Conservation (phyloP, 30 jellyfish, hydroid and myxozoan genomes). For the Chironex yamaguchii region DNA sequence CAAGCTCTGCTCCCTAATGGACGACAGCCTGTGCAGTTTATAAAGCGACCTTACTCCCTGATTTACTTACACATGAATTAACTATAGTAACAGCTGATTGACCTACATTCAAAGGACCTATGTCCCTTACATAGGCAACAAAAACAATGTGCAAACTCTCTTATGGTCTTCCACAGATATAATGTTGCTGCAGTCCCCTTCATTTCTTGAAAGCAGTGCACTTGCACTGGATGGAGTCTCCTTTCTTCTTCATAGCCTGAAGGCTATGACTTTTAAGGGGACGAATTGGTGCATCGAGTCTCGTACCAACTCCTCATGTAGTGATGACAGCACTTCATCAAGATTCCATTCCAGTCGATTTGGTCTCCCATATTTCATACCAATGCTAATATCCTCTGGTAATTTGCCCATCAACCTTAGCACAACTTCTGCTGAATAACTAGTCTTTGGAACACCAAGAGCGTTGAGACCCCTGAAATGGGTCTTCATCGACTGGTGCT, state of each 20-base stretch:
- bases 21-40: constrained; percentile 39
- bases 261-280: too few relatives aligned
- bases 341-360: constrained; percentile 25
- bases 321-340: constrained; percentile 23
- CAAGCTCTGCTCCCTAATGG: neutral
- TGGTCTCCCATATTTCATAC: constrained; percentile 1
- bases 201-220: constrained; percentile 31
- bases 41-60: constrained; percentile 11
- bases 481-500: neutral
- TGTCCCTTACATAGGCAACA: constrained; percentile 17
- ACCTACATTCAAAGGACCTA: neutral
- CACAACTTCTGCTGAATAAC: constrained; percentile 5
- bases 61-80: too few relatives aligned
- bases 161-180: constrained; percentile 6
- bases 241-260: too few relatives aligned
- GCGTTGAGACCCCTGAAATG: constrained; percentile 36
- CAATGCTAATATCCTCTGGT: constrained; percentile 13
- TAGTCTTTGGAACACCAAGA: neutral
- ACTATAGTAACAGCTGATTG: too few relatives aligned
- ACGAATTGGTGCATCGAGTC: too few relatives aligned
- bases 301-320: constrained; percentile 35
- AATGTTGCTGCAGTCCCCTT: neutral
- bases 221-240: constrained; percentile 61
- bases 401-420: neutral
- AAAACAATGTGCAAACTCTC: constrained; percentile 14